Conservation (phyloP, 2,113 vertebrate species). For the Sinocyclocheilus rhinocerous region DNA sequence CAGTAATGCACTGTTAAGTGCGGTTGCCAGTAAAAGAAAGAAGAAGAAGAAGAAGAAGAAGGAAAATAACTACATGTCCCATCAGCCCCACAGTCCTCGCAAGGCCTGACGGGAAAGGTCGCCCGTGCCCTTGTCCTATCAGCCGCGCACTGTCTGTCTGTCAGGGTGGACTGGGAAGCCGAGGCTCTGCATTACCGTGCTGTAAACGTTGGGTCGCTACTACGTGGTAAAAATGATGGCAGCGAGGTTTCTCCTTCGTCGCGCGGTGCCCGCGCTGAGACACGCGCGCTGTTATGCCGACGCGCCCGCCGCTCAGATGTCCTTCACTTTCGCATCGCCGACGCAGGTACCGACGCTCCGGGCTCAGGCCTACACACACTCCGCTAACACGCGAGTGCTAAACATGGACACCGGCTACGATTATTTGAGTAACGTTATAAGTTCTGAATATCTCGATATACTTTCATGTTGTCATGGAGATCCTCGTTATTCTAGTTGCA, state of each 20-base stretch:
- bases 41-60: too few species aligned
- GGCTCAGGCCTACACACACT: constrained; percentile 36
- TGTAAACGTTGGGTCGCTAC: constrained; percentile 29
- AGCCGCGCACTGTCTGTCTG: constrained; percentile 54
- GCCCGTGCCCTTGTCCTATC: constrained; percentile 73
- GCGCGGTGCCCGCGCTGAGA: constrained; percentile 68
- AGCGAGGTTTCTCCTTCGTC: constrained; percentile 73
- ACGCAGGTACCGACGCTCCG: constrained; percentile 77
- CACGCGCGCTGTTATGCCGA: constrained; percentile 83
- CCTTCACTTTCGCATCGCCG: constrained; percentile 96
- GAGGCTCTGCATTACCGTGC: constrained; percentile 55
- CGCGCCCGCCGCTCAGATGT: constrained; percentile 79
- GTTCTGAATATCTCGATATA: neutral
- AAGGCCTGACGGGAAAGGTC: constrained; percentile 63
- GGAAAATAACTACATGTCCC: constrained; percentile 65
- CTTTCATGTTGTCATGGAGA: neutral
- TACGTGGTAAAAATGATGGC: constrained; percentile 70
- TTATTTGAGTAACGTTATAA: neutral
- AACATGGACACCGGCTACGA: neutral
- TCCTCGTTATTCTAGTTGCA: neutral
- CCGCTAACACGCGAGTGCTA: constrained; percentile 1
- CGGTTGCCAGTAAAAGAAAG: too few species aligned
- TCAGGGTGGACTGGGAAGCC: constrained; percentile 53
- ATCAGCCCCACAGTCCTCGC: constrained; percentile 42
- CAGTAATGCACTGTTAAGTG: too few species aligned